Base-by-base conservation (phyloP, 2,113 vertebrate genomes). In the Bombycilla garrulus region DNA sequence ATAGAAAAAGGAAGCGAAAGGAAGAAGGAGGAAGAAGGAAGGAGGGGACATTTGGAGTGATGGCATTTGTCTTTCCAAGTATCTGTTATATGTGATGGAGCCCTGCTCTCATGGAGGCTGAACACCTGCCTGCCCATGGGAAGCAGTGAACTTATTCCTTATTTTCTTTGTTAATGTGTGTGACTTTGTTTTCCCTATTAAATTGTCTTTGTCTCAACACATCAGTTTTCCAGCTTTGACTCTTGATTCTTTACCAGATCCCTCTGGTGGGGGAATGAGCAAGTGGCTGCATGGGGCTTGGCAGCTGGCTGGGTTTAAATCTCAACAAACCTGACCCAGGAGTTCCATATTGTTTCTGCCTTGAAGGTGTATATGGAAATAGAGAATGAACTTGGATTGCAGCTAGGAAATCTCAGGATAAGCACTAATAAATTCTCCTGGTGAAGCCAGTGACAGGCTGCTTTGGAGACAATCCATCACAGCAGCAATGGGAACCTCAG, bases 401-500 rank as follows among this genome's bases (percentile, higher is more conserved):
- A 65, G 18, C 21, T 61, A 61, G 24, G 36, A 35, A 65, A 29
- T 20, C 8, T 84, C 47, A 48, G 22, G 22, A 21, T 44, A 67
- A 60, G 5, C 47, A 58, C 42, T 36, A 83, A 67, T 22, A 50
- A 76, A n/a, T 6, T 6, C 8, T 66, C 50, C 22, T 48, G 28
- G 51, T n/a, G 60, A 79, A 86, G 36, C 18, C 42, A 44, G 25
- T 7, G 28, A 10, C 4, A 15, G 22, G 13, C 21, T 90, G 36
- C 40, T 66, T 61, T 70, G 60, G 56, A 44, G 15, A 47, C 12
- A 53, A 70, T 23, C 40, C 69, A 56, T 45, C 40, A 62, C 3
- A 0, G 3, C 26, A 40, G 19, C 36, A 36, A 7, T 14, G 14
- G 14, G 23, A 69, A 19, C 38, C 35, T 72, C 26, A 0, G 0